Evolutionary conservation across 2,797 vertebrate genomes (phyloP), one percentile per base, ranked within the genome.

Genomic region (Ctenopoma multispine): DNA sequence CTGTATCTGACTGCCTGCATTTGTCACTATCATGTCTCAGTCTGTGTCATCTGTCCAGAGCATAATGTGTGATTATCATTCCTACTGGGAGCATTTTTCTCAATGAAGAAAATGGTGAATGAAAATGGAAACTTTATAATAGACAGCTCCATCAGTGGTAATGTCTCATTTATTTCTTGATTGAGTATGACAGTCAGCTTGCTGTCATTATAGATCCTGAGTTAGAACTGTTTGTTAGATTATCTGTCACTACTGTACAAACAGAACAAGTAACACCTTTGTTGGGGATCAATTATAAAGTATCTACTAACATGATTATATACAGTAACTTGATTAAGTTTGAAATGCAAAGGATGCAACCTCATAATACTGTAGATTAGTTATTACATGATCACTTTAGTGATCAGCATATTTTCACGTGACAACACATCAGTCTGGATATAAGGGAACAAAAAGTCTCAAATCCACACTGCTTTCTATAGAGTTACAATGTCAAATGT

Each of bases 61-160:
- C 36, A 67, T 82, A 77, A 84, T 71, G 23, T 72, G 61, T 63
- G 69, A 82, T 75, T 61, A 74, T 80, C 71, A 61, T 76, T 41
- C 56, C 43, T 61, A 61, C 20, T 21, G 24, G 18, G 20, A 72
- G 40, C 61, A 64, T 72, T 72, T 79, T 77, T 63, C 20, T 64
- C 59, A 78, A 65, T 69, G n/a, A 66, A 57, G 54, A 43, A 79
- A 74, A 69, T 55, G 44, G 29, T 58, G 43, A 69, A 56, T 43
- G 51, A 43, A 81, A 72, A 78, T 79, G 34, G 21, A 44, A 80
- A 73, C 69, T 60, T 60, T 24, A 56, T 24, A 57, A 68, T 11
- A 53, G 60, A 79, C 63, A 63, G 63, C 47, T 65, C 53, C 46
- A 71, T 75, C 56, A 69, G 51, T 36, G 23, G 53, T 43, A 69